Conservation (phyloP, 1,140 invertebrate genomes). For the Xylocopa sonorina region DNA sequence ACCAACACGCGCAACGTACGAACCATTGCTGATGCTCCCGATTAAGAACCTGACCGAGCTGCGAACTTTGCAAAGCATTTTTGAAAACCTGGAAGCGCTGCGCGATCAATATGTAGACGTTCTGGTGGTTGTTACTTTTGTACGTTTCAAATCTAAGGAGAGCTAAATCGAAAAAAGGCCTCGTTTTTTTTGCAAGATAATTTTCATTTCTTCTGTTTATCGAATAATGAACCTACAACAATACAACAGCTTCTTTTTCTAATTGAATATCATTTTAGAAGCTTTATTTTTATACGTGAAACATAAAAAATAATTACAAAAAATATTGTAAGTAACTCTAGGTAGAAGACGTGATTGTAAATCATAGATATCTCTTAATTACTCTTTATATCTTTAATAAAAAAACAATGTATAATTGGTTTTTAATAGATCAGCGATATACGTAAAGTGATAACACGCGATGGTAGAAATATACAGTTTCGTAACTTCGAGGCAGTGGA, state of each 20-base stretch:
- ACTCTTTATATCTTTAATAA: background rate
- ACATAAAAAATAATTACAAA: background rate
- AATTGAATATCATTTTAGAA: too few species aligned
- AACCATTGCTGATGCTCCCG: constrained; percentile 83
- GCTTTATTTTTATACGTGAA: too few species aligned
- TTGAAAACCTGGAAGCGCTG: constrained; percentile 74
- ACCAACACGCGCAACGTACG: constrained; percentile 79
- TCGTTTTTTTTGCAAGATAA: too few species aligned
- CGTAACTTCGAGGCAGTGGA: constrained; percentile 75
- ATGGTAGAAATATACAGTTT: constrained; percentile 72
- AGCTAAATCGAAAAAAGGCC: too few species aligned
- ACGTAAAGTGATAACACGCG: constrained; percentile 74
- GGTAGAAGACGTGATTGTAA: too few species aligned
- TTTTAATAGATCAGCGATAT: constrained; percentile 71
- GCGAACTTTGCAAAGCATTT: constrained; percentile 69
- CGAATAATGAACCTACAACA: too few species aligned
- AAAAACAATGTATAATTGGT: background rate
- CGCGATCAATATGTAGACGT: constrained; percentile 77
- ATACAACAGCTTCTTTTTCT: too few species aligned
- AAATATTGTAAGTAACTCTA: background rate
- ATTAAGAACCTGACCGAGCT: constrained; percentile 81
- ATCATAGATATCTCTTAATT: background rate
- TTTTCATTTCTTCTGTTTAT: too few species aligned
- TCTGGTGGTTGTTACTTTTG: constrained; percentile 79
- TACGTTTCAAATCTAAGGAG: constrained; percentile 65